These are phyloP conservation scores for Baryphthengus martii DNA, from an alignment of 2,113 vertebrate genomes.

Conservation along the genomic window DNA sequence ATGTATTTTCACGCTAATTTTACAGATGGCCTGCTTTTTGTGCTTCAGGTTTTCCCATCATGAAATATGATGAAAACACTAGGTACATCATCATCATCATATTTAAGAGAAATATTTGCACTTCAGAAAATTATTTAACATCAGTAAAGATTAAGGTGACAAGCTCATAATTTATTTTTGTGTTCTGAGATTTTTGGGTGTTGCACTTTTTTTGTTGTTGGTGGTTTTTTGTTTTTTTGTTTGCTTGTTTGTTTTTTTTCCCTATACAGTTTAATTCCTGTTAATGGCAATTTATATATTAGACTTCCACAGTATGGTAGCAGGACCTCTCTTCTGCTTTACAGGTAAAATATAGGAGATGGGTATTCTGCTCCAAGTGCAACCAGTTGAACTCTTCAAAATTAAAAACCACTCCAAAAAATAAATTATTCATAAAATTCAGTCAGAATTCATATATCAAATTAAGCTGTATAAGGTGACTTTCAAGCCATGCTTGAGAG, in stretches of 20 bases:
- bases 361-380: background rate
- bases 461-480: background rate
- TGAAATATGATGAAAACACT: background rate
- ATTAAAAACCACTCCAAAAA: conserved; percentile 32
- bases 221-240: no score
- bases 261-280: background rate
- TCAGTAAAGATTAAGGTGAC: background rate
- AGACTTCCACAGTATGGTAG: background rate
- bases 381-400: background rate
- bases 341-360: background rate
- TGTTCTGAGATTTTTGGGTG: no score
- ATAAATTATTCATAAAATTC: conserved; percentile 33
- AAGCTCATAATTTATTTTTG: background rate
- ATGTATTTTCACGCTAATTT: background rate
- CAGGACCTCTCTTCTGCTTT: background rate
- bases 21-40: background rate
- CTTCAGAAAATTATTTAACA: background rate
- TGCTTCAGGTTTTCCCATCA: background rate
- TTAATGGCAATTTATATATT: background rate
- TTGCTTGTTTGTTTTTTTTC: no score
- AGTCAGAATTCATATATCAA: conserved; percentile 29
- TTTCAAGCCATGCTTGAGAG: background rate
- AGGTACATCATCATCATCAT: background rate
- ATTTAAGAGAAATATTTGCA: background rate
- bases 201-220: no score